Conservation (phyloP, 1,140 invertebrate species). For the Neuroterus valhalla region DNA sequence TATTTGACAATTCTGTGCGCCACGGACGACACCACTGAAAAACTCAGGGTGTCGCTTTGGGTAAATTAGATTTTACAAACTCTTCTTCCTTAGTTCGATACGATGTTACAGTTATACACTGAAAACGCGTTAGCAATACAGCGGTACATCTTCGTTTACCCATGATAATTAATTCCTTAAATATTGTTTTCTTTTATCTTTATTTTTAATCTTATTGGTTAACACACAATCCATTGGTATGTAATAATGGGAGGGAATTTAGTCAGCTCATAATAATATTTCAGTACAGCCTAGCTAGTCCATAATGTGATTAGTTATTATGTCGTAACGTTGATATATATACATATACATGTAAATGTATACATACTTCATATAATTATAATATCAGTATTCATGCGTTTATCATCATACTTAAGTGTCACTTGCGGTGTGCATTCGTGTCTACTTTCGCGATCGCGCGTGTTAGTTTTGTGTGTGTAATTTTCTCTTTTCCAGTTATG, state of each 20-base stretch:
- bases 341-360: slow-evolving; percentile 35
- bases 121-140: slow-evolving; percentile 65
- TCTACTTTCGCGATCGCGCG: slow-evolving; percentile 44
- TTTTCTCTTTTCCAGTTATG: slow-evolving; percentile 4
- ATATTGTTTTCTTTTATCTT: slow-evolving; percentile 47
- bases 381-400: slow-evolving; percentile 54
- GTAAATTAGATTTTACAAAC: slow-evolving; percentile 56
- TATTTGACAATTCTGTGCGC: slow-evolving; percentile 72
- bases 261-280: slow-evolving; percentile 66
- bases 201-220: slow-evolving; percentile 70
- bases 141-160: slow-evolving; percentile 58
- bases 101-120: slow-evolving; percentile 59
- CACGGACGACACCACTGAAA: slow-evolving; percentile 67
- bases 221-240: slow-evolving; percentile 72
- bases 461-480: slow-evolving; percentile 39
- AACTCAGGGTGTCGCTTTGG: slow-evolving; percentile 66
- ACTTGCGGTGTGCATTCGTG: slow-evolving; percentile 51
- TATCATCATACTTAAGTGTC: slow-evolving; percentile 57
- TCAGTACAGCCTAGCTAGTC: slow-evolving; percentile 64
- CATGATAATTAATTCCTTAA: slow-evolving; percentile 71
- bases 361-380: slow-evolving; percentile 44
- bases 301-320: slow-evolving; percentile 58
- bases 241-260: slow-evolving; percentile 69
- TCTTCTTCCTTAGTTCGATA: slow-evolving; percentile 52
- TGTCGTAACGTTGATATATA: slow-evolving; percentile 53